These are phyloP conservation scores for Nyctalus aviator DNA, from an alignment of 2,797 vertebrate species.

Conservation along the genomic window DNA sequence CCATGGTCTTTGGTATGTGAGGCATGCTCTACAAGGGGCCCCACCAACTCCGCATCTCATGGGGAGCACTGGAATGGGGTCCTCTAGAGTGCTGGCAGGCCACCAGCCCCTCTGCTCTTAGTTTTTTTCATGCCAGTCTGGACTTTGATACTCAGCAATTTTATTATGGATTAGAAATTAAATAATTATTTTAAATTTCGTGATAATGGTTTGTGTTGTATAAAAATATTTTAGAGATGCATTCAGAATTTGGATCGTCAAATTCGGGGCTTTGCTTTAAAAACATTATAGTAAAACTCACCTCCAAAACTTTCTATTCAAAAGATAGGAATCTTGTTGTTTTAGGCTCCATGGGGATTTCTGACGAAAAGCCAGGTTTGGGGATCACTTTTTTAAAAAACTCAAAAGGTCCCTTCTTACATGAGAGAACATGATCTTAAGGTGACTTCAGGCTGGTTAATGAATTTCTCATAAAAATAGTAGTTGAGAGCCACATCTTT, in stretches of 20 bases:
- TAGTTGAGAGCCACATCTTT: neutral
- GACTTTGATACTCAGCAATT: neutral
- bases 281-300: neutral
- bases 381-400: neutral
- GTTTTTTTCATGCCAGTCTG: neutral
- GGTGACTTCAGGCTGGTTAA: neutral
- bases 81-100: neutral
- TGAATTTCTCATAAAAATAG: neutral
- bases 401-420: neutral
- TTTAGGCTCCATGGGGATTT: neutral
- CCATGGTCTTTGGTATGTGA: neutral
- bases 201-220: slow-evolving; percentile 11
- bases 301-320: neutral
- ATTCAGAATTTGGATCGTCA: slow-evolving; percentile 17
- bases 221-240: neutral
- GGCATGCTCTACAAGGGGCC: neutral
- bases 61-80: neutral
- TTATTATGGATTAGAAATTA: neutral
- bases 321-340: neutral
- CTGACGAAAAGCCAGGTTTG: slow-evolving; percentile 47
- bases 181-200: neutral
- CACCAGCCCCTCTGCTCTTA: neutral
- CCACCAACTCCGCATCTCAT: neutral
- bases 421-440: neutral
- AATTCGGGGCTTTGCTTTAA: neutral